Evolutionary conservation across 2,888 invertebrate genomes (phyloP).

Genomic region (Itoplectis maculator): DNA sequence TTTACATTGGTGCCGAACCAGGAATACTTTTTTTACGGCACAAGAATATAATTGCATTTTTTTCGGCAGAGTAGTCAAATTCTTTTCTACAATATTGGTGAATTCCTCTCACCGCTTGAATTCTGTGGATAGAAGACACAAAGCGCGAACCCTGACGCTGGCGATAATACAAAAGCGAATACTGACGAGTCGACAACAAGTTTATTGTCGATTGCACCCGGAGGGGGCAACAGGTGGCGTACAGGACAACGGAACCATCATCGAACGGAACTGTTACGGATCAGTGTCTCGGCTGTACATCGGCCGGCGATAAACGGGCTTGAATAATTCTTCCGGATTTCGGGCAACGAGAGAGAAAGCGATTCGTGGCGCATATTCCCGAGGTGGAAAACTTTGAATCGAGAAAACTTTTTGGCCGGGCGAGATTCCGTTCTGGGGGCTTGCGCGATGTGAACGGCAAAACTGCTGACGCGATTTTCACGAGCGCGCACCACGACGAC

Average conservation of each 20-base stretch:
- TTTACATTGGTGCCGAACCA: too few relatives aligned
- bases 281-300: conserved; percentile 49
- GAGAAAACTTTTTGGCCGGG: conserved; percentile 50
- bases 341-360: conserved; percentile 4
- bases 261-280: conserved; percentile 54
- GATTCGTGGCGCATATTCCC: conserved; percentile 30
- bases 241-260: conserved; percentile 42
- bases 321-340: conserved; percentile 53
- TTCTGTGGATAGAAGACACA: background rate
- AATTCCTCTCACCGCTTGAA: background rate
- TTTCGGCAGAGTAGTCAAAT: too few relatives aligned
- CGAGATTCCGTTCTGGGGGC: background rate
- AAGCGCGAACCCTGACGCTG: background rate
- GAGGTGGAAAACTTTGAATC: conserved; percentile 11
- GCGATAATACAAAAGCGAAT: conserved; percentile 1
- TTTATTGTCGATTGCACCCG: conserved; percentile 51
- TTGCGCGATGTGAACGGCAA: background rate
- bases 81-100: too few relatives aligned
- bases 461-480: conserved; percentile 61
- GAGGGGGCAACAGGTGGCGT: conserved; percentile 68
- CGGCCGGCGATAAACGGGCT: conserved; percentile 22
- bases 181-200: conserved; percentile 49
- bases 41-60: too few relatives aligned
- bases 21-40: too few relatives aligned
- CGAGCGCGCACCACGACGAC: conserved; percentile 8